Percentiles rank a stretch among this genome's conserved stretches.
Conservation (phyloP, 1,140 invertebrate species). For the Meloidogyne hapla region DNA sequence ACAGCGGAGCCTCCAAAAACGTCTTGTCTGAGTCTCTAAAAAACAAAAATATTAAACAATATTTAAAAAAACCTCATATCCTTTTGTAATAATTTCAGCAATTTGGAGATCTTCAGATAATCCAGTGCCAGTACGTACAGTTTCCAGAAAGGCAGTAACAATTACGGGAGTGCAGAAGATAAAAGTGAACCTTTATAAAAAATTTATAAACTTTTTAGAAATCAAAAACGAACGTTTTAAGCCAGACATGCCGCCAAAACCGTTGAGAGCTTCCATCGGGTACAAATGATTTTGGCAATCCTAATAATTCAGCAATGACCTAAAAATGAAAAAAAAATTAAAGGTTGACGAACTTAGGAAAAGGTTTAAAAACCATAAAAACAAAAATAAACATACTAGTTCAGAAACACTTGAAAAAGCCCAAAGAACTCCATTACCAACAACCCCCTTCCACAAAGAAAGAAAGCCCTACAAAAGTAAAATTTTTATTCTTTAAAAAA, state of each 20-base stretch:
- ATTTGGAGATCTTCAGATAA: constrained; percentile 32
- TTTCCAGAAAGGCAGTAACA: constrained; percentile 48
- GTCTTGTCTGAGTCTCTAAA: constrained; percentile 38
- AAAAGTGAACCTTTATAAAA: constrained; percentile 22
- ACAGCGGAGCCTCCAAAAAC: constrained; percentile 36
- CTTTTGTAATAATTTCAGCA: constrained; percentile 39
- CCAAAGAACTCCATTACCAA: constrained; percentile 47
- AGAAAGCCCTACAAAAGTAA: constrained; percentile 36
- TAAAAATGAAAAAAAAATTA: background rate
- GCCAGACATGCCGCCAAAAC: constrained; percentile 43
- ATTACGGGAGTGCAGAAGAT: constrained; percentile 45
- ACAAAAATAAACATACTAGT: constrained; percentile 22
- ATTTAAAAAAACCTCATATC: constrained; percentile 30
- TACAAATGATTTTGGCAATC: constrained; percentile 38
- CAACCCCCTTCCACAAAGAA: constrained; percentile 46
- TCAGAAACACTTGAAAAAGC: constrained; percentile 36
- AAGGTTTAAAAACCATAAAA: no score
- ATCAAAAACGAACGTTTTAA: constrained; percentile 35
- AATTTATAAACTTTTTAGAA: constrained; percentile 12
- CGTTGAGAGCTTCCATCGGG: constrained; percentile 50
- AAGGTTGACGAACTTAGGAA: no score
- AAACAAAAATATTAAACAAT: background rate
- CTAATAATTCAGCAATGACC: constrained; percentile 47
- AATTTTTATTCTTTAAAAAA: background rate
- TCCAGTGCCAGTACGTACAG: constrained; percentile 32